These are phyloP conservation scores for Ridgeia piscesae DNA, from an alignment of 1,140 invertebrate genomes.

Conservation along the genomic window DNA sequence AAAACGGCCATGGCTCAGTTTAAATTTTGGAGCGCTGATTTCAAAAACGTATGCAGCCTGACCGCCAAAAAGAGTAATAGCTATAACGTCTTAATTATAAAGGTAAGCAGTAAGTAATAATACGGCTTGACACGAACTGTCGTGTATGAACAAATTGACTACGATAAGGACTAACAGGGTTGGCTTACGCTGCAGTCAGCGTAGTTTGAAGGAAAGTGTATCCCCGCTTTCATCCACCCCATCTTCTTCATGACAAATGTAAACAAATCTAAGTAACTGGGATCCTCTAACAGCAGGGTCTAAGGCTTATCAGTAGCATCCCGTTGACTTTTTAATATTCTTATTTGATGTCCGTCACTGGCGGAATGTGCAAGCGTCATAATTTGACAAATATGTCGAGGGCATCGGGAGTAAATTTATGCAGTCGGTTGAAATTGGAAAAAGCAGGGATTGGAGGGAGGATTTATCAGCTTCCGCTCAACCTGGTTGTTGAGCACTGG, in stretches of 20 bases:
- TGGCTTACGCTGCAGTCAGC: background rate
- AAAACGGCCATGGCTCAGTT: conserved; percentile 3
- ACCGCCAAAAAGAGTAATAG: background rate
- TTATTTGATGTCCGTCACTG: background rate
- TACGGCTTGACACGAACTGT: background rate
- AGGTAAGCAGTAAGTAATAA: background rate
- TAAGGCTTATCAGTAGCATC: background rate
- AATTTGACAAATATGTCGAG: background rate
- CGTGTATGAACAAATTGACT: background rate
- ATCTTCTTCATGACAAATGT: background rate
- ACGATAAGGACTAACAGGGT: background rate
- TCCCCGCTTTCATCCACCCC: background rate
- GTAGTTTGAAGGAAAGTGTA: background rate
- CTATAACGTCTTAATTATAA: background rate
- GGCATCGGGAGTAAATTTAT: background rate
- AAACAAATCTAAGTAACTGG: too few relatives aligned
- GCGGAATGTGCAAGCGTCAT: background rate
- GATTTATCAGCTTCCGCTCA: too few relatives aligned
- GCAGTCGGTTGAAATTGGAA: background rate
- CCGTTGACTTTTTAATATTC: background rate
- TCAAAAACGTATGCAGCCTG: background rate
- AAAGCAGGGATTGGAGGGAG: too few relatives aligned
- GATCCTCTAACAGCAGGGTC: background rate
- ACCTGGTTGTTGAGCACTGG: too few relatives aligned
- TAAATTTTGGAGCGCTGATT: background rate